Evolutionary conservation across 37 sponge, comb jelly and placozoan genomes (phyloP).

Genomic region (Chondrosia reniformis): DNA sequence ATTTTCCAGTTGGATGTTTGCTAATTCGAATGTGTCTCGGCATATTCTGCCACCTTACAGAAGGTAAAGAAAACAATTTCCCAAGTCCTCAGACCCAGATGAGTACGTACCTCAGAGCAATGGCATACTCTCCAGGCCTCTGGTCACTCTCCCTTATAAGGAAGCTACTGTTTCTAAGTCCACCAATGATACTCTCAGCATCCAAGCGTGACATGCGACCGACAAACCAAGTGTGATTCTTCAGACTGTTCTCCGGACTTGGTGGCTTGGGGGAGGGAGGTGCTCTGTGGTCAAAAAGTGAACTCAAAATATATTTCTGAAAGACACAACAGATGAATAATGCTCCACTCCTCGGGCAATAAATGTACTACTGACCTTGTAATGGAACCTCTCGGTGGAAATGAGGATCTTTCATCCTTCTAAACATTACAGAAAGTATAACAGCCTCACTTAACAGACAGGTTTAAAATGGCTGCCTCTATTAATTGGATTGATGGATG

Average conservation of each 20-base stretch:
- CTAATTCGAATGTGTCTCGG: conserved; percentile 83
- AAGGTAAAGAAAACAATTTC: background rate
- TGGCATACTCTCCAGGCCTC: conserved; percentile 80
- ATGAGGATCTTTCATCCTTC: no score
- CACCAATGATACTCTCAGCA: conserved; percentile 63
- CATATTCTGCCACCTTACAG: conserved; percentile 56
- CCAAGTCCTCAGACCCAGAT: background rate
- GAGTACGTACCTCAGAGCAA: conserved; percentile 69
- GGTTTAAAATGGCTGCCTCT: no score
- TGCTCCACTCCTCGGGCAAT: no score
- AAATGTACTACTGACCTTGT: no score
- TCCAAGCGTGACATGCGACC: conserved; percentile 76
- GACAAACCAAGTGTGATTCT: conserved; percentile 52
- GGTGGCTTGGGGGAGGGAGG: background rate
- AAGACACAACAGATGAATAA: no score
- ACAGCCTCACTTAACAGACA: no score
- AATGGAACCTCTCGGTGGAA: no score
- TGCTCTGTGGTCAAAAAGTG: no score
- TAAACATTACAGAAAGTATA: no score
- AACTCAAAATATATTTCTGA: no score
- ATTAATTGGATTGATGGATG: no score
- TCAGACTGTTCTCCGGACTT: background rate
- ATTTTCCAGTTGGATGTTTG: conserved; percentile 36
- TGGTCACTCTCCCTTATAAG: conserved; percentile 87
- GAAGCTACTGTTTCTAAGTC: conserved; percentile 65